Evolutionary conservation across 2,888 invertebrate genomes (phyloP).

Genomic region (Aspidiotus destructor): DNA sequence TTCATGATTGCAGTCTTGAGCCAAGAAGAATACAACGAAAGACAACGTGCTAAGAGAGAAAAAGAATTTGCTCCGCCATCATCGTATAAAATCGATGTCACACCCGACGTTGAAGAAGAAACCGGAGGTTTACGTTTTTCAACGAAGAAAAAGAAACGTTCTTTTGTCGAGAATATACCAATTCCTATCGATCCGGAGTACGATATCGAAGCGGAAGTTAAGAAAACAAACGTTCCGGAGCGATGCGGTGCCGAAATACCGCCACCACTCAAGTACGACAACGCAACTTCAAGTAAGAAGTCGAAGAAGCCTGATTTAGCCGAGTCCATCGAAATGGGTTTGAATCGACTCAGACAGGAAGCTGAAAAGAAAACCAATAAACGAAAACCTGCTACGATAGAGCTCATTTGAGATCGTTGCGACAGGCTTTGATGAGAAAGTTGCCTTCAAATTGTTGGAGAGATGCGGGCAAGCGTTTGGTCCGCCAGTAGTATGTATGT

Average conservation of each 20-base stretch:
- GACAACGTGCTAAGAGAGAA: constrained; percentile 54
- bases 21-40: constrained; percentile 68
- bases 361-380: constrained; percentile 13
- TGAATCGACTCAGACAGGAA: constrained; percentile 17
- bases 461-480: too few relatives aligned
- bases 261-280: constrained; percentile 21
- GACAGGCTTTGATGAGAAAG: too few relatives aligned
- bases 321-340: constrained; percentile 26
- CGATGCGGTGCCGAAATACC: constrained; percentile 24
- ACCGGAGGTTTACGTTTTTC: constrained; percentile 12
- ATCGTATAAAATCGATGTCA: constrained; percentile 14
- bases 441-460: too few relatives aligned
- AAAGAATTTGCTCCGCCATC: constrained; percentile 35
- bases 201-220: constrained; percentile 7
- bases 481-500: too few relatives aligned
- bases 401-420: too few relatives aligned
- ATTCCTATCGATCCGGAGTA: constrained; percentile 17
- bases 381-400: neutral
- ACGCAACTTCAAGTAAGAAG: constrained; percentile 8
- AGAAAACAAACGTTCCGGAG: neutral
- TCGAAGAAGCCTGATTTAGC: constrained; percentile 11
- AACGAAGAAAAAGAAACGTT: neutral
- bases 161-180: neutral
- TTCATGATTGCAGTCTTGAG: constrained; percentile 47
- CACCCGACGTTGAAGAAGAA: neutral